A percentile compares a stretch with the other conserved stretches of the same genome.
These are phyloP conservation scores for Apeira syringaria DNA, from an alignment of 2,888 invertebrate genomes.

Conservation along the genomic window DNA sequence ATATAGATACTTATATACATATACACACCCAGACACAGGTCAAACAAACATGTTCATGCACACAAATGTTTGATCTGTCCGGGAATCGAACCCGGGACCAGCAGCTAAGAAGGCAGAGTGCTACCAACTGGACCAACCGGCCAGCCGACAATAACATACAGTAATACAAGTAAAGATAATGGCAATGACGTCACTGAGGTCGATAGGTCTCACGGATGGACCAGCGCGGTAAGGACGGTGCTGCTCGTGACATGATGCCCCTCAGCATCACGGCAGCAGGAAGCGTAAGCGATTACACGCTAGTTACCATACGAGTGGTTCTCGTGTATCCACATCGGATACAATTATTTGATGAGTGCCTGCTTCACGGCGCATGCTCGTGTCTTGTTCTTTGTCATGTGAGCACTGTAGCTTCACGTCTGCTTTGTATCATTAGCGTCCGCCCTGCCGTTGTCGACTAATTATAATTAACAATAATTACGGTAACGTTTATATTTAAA, in stretches of 20 bases:
- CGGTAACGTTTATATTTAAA: constrained; percentile 5
- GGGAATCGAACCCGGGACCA: too few species aligned
- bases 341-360: constrained; percentile 19
- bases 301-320: constrained; percentile 27
- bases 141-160: too few species aligned
- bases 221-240: constrained; percentile 52
- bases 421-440: constrained; percentile 29
- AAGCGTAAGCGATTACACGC: constrained; percentile 44
- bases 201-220: constrained; percentile 46
- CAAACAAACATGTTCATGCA: too few species aligned
- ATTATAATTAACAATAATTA: constrained; percentile 12
- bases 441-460: constrained; percentile 10
- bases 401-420: constrained; percentile 12
- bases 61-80: too few species aligned
- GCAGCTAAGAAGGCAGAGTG: too few species aligned
- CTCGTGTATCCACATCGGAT: constrained; percentile 13
- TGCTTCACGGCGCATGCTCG: constrained; percentile 42
- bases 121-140: too few species aligned
- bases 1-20: too few species aligned
- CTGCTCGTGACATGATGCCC: constrained; percentile 57
- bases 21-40: too few species aligned
- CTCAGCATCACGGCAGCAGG: constrained; percentile 56
- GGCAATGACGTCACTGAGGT: constrained; percentile 66
- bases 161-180: constrained; percentile 42
- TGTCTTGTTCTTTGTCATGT: constrained; percentile 21